These are phyloP conservation scores for Nymphalis urticae DNA, from an alignment of 2,888 invertebrate genomes.

Conservation along the genomic window DNA sequence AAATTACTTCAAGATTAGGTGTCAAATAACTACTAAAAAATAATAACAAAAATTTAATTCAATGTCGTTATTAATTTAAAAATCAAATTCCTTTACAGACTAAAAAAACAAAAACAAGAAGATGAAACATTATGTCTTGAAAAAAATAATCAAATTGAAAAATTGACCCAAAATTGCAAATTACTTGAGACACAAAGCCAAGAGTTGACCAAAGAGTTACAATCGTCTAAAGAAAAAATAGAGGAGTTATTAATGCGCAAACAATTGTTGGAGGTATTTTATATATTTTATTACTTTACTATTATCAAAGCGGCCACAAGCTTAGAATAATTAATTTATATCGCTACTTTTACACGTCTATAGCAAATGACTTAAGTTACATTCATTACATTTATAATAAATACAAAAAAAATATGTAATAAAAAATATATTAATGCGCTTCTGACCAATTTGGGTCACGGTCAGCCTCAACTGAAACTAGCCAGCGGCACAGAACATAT, in stretches of 20 bases:
- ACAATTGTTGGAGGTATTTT: slow-evolving; percentile 39
- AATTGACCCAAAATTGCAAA: slow-evolving; percentile 54
- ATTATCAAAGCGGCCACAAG: too few relatives aligned
- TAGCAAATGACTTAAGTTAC: too few relatives aligned
- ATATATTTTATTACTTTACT: neutral
- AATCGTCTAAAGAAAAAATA: slow-evolving; percentile 53
- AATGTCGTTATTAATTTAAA: neutral
- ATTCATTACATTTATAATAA: too few relatives aligned
- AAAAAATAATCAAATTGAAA: slow-evolving; percentile 60
- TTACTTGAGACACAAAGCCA: slow-evolving; percentile 56
- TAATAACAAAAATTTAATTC: neutral
- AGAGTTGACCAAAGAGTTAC: slow-evolving; percentile 39
- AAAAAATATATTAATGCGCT: too few relatives aligned
- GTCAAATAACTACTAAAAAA: too few relatives aligned
- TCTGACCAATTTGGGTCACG: too few relatives aligned
- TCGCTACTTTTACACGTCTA: too few relatives aligned
- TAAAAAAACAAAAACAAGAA: slow-evolving; percentile 65
- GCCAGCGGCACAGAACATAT: too few relatives aligned
- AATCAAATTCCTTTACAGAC: slow-evolving; percentile 44
- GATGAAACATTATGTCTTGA: slow-evolving; percentile 52
- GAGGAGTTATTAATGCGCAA: slow-evolving; percentile 52
- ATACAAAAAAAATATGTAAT: too few relatives aligned
- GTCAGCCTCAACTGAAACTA: too few relatives aligned
- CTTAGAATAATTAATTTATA: too few relatives aligned
- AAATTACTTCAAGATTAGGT: too few relatives aligned